Evolutionary conservation across 2,797 vertebrate genomes (phyloP).

Genomic region (Gouania willdenowi): DNA sequence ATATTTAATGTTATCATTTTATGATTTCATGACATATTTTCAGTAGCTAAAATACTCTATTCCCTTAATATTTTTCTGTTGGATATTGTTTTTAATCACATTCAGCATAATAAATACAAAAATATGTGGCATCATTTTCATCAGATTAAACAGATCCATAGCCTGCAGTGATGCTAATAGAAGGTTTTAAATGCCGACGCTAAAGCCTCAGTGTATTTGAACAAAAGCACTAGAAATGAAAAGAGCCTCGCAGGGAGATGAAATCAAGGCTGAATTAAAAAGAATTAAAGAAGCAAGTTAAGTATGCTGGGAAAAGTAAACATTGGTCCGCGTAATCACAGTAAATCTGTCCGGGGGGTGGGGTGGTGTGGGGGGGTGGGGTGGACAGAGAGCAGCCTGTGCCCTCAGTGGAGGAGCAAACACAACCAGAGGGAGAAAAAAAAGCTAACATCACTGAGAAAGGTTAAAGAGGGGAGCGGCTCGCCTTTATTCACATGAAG

Average conservation of each 20-base stretch:
- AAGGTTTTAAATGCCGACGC: constrained; percentile 8
- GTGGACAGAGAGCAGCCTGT: constrained; percentile 32
- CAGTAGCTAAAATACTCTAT: too few relatives aligned
- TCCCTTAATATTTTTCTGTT: too few relatives aligned
- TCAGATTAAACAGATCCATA: too few relatives aligned
- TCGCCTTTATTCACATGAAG: constrained; percentile 54
- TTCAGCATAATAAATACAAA: too few relatives aligned
- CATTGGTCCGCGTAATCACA: constrained; percentile 57
- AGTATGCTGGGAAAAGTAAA: constrained; percentile 80
- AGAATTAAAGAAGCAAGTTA: constrained; percentile 61
- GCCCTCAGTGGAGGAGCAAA: constrained; percentile 57
- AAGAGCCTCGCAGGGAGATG: constrained; percentile 13
- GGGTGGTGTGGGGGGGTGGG: too few relatives aligned
- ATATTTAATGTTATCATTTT: too few relatives aligned
- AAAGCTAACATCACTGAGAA: constrained; percentile 43
- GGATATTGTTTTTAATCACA: too few relatives aligned
- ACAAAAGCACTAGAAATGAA: constrained; percentile 13
- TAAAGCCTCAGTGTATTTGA: constrained; percentile 1
- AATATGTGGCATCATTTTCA: too few relatives aligned
- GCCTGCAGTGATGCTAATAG: too few relatives aligned
- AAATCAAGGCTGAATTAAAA: constrained; percentile 47
- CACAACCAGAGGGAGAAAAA: constrained; percentile 53
- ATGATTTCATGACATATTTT: too few relatives aligned
- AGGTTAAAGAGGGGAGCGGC: constrained; percentile 45
- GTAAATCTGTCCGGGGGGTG: constrained; percentile 49